A percentile compares a stretch with the other conserved stretches of the same genome.
These are phyloP conservation scores for Sisyra terminalis DNA, from an alignment of 2,888 invertebrate species.

Conservation along the genomic window DNA sequence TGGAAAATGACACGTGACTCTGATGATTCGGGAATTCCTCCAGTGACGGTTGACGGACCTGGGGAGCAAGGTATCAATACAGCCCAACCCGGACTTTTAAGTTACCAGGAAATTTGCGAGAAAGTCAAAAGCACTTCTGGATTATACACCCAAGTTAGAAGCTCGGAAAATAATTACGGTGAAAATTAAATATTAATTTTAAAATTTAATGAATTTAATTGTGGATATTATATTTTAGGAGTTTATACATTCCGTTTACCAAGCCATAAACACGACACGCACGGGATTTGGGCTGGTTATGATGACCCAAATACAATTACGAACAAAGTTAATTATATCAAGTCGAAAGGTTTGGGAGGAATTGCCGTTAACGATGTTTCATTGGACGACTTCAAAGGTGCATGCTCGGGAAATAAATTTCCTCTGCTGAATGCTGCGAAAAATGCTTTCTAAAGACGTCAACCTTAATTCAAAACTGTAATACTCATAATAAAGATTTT, in stretches of 20 bases:
- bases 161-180: conserved; percentile 41
- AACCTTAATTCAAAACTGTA: no score
- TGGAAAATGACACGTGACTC: conserved; percentile 66
- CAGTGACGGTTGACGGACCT: conserved; percentile 48
- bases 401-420: conserved; percentile 63
- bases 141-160: no score
- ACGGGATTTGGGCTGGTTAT: conserved; percentile 67
- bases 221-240: no score
- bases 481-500: no score
- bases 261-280: conserved; percentile 37
- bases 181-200: conserved; percentile 18
- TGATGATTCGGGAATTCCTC: conserved; percentile 62
- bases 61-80: conserved; percentile 60
- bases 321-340: conserved; percentile 56
- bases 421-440: conserved; percentile 63
- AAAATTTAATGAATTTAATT: no score
- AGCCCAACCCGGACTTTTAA: conserved; percentile 48
- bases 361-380: conserved; percentile 60
- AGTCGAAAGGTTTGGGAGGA: conserved; percentile 61
- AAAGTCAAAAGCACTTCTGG: conserved; percentile 30
- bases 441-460: conserved; percentile 20
- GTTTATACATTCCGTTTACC: conserved; percentile 62
- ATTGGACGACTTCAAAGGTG: conserved; percentile 66
- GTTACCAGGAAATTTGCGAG: conserved; percentile 69
- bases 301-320: conserved; percentile 71